A percentile compares a stretch with the other conserved stretches of the same genome.
Evolutionary conservation across 2,113 vertebrate species (phyloP).

Genomic region (Argyrosomus japonicus): DNA sequence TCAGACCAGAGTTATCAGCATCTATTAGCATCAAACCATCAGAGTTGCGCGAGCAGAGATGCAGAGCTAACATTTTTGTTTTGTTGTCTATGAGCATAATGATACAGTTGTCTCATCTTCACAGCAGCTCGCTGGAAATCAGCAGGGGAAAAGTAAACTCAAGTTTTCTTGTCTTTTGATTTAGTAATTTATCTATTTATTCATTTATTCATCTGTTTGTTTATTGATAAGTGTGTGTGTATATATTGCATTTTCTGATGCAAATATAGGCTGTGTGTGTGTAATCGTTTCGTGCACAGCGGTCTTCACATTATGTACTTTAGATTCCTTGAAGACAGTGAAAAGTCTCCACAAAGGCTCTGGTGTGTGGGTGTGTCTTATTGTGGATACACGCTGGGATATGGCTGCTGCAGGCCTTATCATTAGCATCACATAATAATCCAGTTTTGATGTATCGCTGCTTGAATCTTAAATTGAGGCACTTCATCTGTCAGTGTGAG

Average conservation of each 20-base stretch:
- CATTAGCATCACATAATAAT: conserved; percentile 35
- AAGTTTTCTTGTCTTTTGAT: conserved; percentile 33
- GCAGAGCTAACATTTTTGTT: conserved; percentile 53
- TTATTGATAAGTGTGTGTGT: neutral
- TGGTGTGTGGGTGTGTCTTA: conserved; percentile 31
- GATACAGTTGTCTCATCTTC: conserved; percentile 27
- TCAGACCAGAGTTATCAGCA: conserved; percentile 61
- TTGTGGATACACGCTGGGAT: conserved; percentile 36
- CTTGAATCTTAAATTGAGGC: conserved; percentile 25
- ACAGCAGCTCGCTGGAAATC: conserved; percentile 29
- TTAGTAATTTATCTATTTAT: conserved; percentile 15
- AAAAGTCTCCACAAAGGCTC: conserved; percentile 26
- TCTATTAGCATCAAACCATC: conserved; percentile 63
- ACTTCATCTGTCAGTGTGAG: conserved; percentile 10
- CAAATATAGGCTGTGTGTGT: neutral
- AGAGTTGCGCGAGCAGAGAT: conserved; percentile 50
- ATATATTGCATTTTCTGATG: too few relatives aligned
- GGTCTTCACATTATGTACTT: neutral
- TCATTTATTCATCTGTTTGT: conserved; percentile 21
- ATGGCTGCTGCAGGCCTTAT: conserved; percentile 17
- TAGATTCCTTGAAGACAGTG: conserved; percentile 7
- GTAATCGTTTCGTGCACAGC: neutral
- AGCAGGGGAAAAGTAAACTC: conserved; percentile 25
- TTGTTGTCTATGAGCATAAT: conserved; percentile 41
- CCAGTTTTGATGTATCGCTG: conserved; percentile 26